Percentiles rank a stretch among this genome's conserved stretches.
phyloP scores from a whole-genome alignment of 2,888 invertebrate genomes.

The Pseudolycoriella hygida region DNA sequence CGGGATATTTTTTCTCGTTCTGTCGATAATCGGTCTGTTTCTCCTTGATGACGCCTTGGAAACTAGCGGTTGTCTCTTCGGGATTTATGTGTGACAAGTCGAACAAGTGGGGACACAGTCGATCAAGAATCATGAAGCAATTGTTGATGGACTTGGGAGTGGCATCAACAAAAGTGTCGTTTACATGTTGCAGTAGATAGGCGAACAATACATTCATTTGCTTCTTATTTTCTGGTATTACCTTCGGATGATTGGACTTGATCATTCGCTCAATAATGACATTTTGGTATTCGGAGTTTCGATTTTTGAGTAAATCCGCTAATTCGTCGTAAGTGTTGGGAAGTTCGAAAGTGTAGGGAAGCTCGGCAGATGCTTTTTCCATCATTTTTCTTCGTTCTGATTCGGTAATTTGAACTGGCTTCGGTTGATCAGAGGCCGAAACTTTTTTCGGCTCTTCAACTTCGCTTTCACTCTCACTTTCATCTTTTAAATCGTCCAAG shows the following conservation, averaged over 20 bases:
- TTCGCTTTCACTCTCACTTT: slow-evolving; percentile 18
- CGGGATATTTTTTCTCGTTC: slow-evolving; percentile 40
- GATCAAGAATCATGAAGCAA: slow-evolving; percentile 40
- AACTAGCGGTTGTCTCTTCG: slow-evolving; percentile 42
- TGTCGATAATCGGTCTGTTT: slow-evolving; percentile 47
- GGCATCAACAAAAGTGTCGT: slow-evolving; percentile 39
- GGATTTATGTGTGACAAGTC: slow-evolving; percentile 57
- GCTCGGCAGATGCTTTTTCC: slow-evolving; percentile 32
- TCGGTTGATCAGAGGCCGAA: slow-evolving; percentile 6
- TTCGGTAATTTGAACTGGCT: neutral
- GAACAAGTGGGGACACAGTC: slow-evolving; percentile 38
- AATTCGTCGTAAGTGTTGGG: slow-evolving; percentile 46
- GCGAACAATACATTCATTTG: slow-evolving; percentile 55
- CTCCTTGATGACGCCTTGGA: slow-evolving; percentile 52
- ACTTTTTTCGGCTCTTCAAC: slow-evolving; percentile 5
- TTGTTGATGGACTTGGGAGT: slow-evolving; percentile 26
- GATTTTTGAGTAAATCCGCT: slow-evolving; percentile 38
- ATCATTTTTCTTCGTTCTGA: slow-evolving; percentile 4
- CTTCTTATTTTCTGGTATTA: slow-evolving; percentile 61
- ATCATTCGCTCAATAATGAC: slow-evolving; percentile 64
- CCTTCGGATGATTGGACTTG: slow-evolving; percentile 71
- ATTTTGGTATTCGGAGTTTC: slow-evolving; percentile 41
- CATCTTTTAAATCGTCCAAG: slow-evolving; percentile 7
- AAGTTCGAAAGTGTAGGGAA: slow-evolving; percentile 38
- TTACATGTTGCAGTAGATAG: slow-evolving; percentile 58